These are phyloP conservation scores for Bothrops jararaca DNA, from an alignment of 2,113 vertebrate genomes.

Conservation along the genomic window DNA sequence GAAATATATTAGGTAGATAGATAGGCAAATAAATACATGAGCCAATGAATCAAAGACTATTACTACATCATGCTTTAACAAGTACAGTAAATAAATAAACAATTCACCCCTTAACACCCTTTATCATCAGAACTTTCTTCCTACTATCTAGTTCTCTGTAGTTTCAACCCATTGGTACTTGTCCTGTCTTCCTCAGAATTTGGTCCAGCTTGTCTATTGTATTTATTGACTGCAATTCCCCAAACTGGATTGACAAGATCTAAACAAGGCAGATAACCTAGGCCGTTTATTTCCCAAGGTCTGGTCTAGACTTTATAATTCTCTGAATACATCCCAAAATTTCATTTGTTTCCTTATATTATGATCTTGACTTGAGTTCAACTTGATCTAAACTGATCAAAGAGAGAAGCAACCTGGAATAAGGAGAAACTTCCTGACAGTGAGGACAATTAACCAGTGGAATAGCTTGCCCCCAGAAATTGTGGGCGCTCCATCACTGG, in stretches of 20 bases:
- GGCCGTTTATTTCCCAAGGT: background rate
- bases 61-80: background rate
- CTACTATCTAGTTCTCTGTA: background rate
- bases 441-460: too few relatives aligned
- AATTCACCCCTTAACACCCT: background rate
- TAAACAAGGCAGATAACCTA: background rate
- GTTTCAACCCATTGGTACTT: background rate
- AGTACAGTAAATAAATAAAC: background rate
- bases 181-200: background rate
- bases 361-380: background rate
- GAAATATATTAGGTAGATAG: background rate
- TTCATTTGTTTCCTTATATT: background rate
- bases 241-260: background rate
- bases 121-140: background rate
- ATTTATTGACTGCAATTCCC: background rate
- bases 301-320: background rate
- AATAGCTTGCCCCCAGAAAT: too few relatives aligned
- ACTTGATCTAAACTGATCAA: background rate
- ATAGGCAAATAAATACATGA: background rate
- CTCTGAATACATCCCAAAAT: background rate
- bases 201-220: background rate
- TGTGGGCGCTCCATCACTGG: too few relatives aligned
- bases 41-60: background rate
- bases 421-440: too few relatives aligned
- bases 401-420: too few relatives aligned